Base-by-base conservation (phyloP, 2,113 vertebrate species). In the Brachypteracias leptosomus region DNA sequence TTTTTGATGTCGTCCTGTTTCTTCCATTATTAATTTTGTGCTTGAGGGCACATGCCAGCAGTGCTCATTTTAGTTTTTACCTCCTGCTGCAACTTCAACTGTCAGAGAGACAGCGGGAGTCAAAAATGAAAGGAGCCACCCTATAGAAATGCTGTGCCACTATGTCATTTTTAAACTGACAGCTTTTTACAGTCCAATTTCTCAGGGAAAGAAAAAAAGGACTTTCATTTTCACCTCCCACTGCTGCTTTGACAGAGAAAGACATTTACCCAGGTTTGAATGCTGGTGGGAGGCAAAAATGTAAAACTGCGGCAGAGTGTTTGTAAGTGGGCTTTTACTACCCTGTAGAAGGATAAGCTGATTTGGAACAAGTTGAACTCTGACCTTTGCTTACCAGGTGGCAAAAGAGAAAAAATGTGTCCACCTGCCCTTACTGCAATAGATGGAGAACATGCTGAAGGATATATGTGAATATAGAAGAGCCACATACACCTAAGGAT, bases 1-100 rank as follows among this genome's bases (percentile, higher is more conserved):
- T 97, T 98, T 94, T 93, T 94, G 97, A 95, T 97, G 85, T 97
- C 28, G 17, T 83, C 88, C 95, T 86, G 95, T 97, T 98, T 96
- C 97, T 97, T 98, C 97, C 97, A 98, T 98, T 98, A 98, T 98
- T 98, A 98, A 98, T 98, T 97, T 97, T 92, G 88, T 94, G 98
- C 98, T 97, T 6, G 49, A 98, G 98, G 98, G 98, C 97, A 98
- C 97, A 98, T 97, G 98, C 97, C 97, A 97, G 88, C 94, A 97
- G 96, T 95, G 95, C 96, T 97, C 95, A 96, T 96, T 98, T 97
- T 97, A 95, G 90, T 94, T 97, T 97, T 97, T 96, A 96, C 97
- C 97, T 97, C 97, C 97, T 97, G 97, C 97, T 98, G 98, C 97
- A 98, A 97, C 95, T 98, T 98, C 96, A 97, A 98, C 98, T 98